Percentiles rank a stretch among this genome's conserved stretches.
phyloP scores from a whole-genome alignment of 64 coral and sea anemone genomes.

The Pocillopora verrucosa region DNA sequence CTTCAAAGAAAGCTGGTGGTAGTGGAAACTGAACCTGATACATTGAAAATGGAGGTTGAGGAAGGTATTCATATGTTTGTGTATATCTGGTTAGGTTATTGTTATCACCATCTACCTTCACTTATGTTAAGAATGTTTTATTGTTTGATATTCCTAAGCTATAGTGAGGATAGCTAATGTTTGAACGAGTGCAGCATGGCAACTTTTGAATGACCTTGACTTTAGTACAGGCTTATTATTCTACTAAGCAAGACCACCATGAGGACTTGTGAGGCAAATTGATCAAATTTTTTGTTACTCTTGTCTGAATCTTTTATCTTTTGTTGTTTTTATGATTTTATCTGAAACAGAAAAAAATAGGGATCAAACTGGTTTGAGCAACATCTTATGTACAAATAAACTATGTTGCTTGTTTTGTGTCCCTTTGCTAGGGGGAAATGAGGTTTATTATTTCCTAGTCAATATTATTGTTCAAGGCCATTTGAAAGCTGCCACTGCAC shows the following conservation, averaged over 20 bases:
- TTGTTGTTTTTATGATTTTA: too few species aligned
- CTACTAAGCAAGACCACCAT: too few species aligned
- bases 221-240: neutral
- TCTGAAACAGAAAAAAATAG: too few species aligned
- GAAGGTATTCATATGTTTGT: conserved; percentile 50
- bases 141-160: neutral
- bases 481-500: conserved; percentile 13
- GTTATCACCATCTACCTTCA: neutral
- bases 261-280: too few species aligned
- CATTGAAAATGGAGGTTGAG: conserved; percentile 62
- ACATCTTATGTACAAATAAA: too few species aligned
- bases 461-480: neutral
- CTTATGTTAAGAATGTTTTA: neutral
- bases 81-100: neutral
- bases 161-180: neutral
- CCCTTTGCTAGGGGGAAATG: neutral
- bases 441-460: neutral
- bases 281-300: too few species aligned
- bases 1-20: conserved; percentile 48
- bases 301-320: too few species aligned
- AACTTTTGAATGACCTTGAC: conserved; percentile 34
- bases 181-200: neutral
- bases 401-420: neutral
- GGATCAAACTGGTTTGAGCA: too few species aligned
- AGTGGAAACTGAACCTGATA: conserved; percentile 43